These are phyloP conservation scores for Mus spicilegus DNA, from an alignment of 2,113 vertebrate species.

Conservation along the genomic window DNA sequence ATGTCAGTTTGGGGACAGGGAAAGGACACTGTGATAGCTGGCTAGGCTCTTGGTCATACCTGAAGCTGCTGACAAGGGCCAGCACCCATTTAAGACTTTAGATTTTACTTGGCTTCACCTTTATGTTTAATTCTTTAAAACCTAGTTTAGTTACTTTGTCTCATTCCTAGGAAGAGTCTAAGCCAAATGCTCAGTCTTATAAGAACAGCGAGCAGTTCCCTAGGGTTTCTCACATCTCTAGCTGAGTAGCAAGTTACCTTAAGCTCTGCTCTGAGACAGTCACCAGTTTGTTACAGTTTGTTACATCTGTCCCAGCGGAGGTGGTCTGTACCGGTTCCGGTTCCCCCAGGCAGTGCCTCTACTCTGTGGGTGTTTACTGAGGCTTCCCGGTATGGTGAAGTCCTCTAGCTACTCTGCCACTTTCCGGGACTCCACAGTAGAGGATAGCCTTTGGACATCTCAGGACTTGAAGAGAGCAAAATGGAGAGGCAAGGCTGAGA, in stretches of 20 bases:
- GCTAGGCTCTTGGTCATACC: not conserved
- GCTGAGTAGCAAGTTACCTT: not conserved
- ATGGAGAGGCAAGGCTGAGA: not conserved
- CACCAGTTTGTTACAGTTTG: too few relatives aligned
- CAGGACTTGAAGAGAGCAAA: not conserved
- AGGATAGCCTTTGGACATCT: not conserved
- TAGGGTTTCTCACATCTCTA: not conserved
- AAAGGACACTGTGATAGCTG: not conserved
- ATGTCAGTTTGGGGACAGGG: not conserved
- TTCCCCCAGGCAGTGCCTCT: not conserved
- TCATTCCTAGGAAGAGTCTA: not conserved
- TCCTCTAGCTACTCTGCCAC: not conserved
- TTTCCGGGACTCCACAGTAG: not conserved
- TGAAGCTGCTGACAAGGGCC: not conserved
- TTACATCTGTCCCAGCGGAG: not conserved
- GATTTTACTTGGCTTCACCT: not conserved
- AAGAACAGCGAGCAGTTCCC: not conserved
- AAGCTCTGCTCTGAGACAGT: not conserved
- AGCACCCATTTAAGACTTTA: not conserved
- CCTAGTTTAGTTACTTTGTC: not conserved
- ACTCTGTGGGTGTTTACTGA: not conserved
- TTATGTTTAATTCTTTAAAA: not conserved
- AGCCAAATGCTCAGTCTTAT: not conserved
- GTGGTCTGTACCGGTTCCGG: not conserved
- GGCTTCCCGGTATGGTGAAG: not conserved